Evolutionary conservation across 2,797 vertebrate species (phyloP).

Genomic region (Enteromius trimaculatus): DNA sequence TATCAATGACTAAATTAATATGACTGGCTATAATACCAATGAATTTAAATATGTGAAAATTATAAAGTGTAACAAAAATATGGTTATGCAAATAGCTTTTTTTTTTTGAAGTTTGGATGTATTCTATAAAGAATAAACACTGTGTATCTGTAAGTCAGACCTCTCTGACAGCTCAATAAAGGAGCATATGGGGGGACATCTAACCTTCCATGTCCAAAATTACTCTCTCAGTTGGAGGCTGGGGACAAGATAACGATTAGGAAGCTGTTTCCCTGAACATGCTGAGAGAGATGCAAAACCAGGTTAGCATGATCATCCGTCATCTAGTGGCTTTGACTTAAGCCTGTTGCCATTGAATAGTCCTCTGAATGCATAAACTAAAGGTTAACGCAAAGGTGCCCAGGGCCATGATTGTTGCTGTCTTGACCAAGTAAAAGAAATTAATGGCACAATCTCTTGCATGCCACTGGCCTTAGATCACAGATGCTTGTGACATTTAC

Average conservation of each 20-base stretch:
- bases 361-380: constrained; percentile 30
- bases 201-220: constrained; percentile 62
- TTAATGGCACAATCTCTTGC: constrained; percentile 36
- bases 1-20: background rate
- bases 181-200: constrained; percentile 66
- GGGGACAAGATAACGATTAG: constrained; percentile 66
- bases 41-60: background rate
- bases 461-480: constrained; percentile 56
- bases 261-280: constrained; percentile 62
- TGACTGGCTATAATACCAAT: background rate
- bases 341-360: constrained; percentile 32
- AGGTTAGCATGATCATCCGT: constrained; percentile 59
- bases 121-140: constrained; percentile 33
- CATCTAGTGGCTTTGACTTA: constrained; percentile 43
- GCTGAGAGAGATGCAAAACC: constrained; percentile 56
- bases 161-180: constrained; percentile 65
- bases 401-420: constrained; percentile 6
- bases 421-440: constrained; percentile 31
- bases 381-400: constrained; percentile 1
- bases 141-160: constrained; percentile 53
- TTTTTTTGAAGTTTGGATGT: constrained; percentile 46
- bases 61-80: background rate
- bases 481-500: constrained; percentile 61
- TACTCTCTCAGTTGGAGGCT: constrained; percentile 65
- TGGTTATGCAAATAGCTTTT: background rate